These are phyloP conservation scores for Scrobipalpa costella DNA, from an alignment of 2,888 invertebrate genomes.

Conservation along the genomic window DNA sequence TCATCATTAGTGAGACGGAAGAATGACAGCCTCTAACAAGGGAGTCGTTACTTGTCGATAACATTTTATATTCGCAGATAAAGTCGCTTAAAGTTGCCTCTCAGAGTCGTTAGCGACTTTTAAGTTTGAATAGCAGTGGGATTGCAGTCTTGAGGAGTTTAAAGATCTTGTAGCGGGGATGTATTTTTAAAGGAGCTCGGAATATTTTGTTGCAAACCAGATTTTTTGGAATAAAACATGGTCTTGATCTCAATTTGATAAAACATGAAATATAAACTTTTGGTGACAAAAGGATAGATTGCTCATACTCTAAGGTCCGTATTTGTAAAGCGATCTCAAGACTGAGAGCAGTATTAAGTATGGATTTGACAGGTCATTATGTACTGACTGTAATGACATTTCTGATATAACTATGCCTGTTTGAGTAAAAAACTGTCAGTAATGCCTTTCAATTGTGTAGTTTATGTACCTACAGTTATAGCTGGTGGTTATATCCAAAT, in stretches of 20 bases:
- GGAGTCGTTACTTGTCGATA: conserved; percentile 18
- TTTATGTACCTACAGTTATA: not conserved
- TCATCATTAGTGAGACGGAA: conserved; percentile 22
- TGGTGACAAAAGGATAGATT: too few species aligned
- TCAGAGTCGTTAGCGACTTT: conserved; percentile 18
- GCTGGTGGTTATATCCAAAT: not conserved
- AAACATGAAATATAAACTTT: too few species aligned
- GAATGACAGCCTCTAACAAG: conserved; percentile 22
- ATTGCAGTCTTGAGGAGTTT: conserved; percentile 4
- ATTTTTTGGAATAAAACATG: too few species aligned
- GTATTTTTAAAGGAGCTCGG: not conserved
- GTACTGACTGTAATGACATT: too few species aligned
- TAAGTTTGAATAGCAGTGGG: conserved; percentile 14
- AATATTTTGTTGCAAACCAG: not conserved
- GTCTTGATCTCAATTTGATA: too few species aligned
- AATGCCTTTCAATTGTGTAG: too few species aligned
- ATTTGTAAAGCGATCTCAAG: too few species aligned
- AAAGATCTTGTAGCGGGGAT: not conserved
- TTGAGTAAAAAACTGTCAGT: too few species aligned
- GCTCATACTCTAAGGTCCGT: too few species aligned
- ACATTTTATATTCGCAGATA: conserved; percentile 16
- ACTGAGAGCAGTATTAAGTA: too few species aligned
- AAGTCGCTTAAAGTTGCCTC: conserved; percentile 4
- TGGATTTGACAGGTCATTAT: too few species aligned
- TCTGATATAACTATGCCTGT: too few species aligned